Percentiles rank a stretch among this genome's conserved stretches.
Conservation (phyloP, 2,797 vertebrate species). For the Coranthus polyacanthus region DNA sequence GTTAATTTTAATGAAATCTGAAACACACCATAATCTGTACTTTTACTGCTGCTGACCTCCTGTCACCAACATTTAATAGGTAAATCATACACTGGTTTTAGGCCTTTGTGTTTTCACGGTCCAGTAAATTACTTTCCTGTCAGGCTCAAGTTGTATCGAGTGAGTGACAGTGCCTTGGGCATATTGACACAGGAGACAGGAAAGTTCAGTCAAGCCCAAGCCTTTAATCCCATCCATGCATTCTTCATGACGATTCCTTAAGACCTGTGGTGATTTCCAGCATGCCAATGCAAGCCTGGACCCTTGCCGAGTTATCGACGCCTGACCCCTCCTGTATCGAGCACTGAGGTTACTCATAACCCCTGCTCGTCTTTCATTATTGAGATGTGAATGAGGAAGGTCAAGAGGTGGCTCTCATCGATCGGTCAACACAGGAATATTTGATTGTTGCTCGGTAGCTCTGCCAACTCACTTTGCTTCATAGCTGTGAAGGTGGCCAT, state of each 20-base stretch:
- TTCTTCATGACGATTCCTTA: constrained; percentile 74
- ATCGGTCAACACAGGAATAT: constrained; percentile 79
- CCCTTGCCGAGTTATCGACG: constrained; percentile 69
- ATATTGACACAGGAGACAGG: constrained; percentile 72
- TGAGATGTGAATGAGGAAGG: constrained; percentile 79
- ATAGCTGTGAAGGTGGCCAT: constrained; percentile 41
- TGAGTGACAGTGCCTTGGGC: constrained; percentile 66
- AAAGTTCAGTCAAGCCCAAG: constrained; percentile 69
- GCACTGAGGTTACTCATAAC: constrained; percentile 74
- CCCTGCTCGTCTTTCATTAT: constrained; percentile 79
- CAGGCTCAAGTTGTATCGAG: constrained; percentile 49
- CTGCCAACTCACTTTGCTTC: constrained; percentile 67
- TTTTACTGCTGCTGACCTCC: background rate
- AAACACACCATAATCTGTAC: background rate
- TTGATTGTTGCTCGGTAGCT: constrained; percentile 68
- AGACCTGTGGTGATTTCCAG: constrained; percentile 71
- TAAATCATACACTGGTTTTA: constrained; percentile 49
- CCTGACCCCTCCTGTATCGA: constrained; percentile 61
- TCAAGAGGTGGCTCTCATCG: constrained; percentile 65
- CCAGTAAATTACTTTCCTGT: constrained; percentile 75
- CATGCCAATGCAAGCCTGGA: constrained; percentile 77
- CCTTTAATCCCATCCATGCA: constrained; percentile 79
- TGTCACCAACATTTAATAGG: constrained; percentile 23
- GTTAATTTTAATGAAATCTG: too few species aligned
- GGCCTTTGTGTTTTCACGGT: constrained; percentile 33